These are phyloP conservation scores for Lamproptera curius DNA, from an alignment of 2,888 invertebrate genomes.

Conservation along the genomic window DNA sequence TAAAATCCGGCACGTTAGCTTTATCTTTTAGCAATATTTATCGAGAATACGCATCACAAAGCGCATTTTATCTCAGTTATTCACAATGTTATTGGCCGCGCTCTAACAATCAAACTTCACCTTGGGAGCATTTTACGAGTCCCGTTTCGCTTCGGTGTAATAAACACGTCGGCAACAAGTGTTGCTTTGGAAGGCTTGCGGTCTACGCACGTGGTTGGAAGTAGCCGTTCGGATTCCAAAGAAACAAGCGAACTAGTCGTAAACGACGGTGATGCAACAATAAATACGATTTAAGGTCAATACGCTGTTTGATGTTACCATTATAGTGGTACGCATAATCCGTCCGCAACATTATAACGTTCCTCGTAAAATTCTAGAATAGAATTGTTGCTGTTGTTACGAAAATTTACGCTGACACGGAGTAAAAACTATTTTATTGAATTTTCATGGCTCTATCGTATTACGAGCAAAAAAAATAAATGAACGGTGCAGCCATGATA, in stretches of 20 bases:
- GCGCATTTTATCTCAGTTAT: neutral
- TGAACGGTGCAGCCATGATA: neutral
- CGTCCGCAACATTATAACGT: no score
- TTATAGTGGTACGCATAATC: no score
- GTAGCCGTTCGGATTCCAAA: slow-evolving; percentile 23
- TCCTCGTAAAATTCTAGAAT: no score
- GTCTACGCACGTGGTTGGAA: slow-evolving; percentile 36
- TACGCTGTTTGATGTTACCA: neutral
- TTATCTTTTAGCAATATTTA: neutral
- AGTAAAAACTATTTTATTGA: no score
- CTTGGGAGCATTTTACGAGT: slow-evolving; percentile 61
- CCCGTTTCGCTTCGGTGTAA: slow-evolving; percentile 44
- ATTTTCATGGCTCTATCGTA: no score
- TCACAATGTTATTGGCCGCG: neutral
- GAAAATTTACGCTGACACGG: no score
- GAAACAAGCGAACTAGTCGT: slow-evolving; percentile 18
- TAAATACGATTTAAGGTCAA: slow-evolving; percentile 4
- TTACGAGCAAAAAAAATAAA: no score
- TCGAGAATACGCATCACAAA: neutral
- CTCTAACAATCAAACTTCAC: slow-evolving; percentile 64
- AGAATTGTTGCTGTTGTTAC: no score
- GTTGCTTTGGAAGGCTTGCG: slow-evolving; percentile 39
- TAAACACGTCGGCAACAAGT: slow-evolving; percentile 65
- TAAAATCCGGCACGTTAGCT: neutral
- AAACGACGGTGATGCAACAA: slow-evolving; percentile 15